Evolutionary conservation across 2,113 vertebrate genomes (phyloP).

Genomic region (Puntigrus tetrazona): DNA sequence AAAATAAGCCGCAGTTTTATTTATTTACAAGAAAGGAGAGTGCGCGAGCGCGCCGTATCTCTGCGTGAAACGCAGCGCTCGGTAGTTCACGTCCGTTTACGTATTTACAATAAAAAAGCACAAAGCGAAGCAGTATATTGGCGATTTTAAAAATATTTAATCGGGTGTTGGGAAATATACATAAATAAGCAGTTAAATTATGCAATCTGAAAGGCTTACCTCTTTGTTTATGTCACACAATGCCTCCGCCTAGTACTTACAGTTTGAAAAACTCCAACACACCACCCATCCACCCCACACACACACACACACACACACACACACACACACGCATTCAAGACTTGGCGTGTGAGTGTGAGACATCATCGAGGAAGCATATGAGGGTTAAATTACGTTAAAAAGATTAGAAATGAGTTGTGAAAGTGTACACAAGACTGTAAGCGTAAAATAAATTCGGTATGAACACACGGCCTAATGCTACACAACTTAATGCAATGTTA

Average conservation of each 20-base stretch:
- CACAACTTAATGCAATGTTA: no score
- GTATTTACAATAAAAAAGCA: not conserved
- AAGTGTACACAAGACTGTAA: no score
- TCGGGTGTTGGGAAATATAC: not conserved
- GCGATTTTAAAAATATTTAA: not conserved
- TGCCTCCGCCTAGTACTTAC: slow-evolving; percentile 31
- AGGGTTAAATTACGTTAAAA: no score
- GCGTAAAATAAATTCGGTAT: no score
- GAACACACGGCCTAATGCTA: no score
- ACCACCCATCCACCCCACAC: not conserved
- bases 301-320: not conserved
- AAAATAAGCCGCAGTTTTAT: not conserved
- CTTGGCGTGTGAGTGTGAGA: not conserved
- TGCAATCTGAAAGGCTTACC: not conserved
- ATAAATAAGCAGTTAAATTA: not conserved
- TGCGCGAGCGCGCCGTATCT: not conserved
- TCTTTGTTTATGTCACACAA: slow-evolving; percentile 30
- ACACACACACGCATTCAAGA: not conserved
- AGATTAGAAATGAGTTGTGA: no score
- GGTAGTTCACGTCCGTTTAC: not conserved
- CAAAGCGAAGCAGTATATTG: not conserved
- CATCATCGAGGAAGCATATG: no score
- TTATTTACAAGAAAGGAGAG: not conserved
- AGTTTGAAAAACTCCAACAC: not conserved
- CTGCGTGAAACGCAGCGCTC: not conserved